Conservation (phyloP, 2,797 vertebrate species). For the Typhlichthys subterraneus region DNA sequence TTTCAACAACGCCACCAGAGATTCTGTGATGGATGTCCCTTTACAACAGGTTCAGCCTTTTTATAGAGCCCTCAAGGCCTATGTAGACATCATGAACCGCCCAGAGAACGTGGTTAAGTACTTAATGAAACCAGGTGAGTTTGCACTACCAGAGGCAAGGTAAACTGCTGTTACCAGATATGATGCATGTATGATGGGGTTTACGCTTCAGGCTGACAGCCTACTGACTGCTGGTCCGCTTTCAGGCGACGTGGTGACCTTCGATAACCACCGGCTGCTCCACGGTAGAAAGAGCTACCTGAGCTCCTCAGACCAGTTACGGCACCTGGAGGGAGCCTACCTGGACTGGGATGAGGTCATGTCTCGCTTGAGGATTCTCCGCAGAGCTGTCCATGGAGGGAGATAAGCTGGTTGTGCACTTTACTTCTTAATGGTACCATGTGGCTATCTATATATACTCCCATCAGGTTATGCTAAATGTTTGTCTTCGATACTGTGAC, state of each 20-base stretch:
- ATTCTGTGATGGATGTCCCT: conserved; percentile 87
- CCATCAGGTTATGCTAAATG: not conserved
- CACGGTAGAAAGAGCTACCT: conserved; percentile 83
- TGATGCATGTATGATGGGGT: not conserved
- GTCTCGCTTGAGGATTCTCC: conserved; percentile 87
- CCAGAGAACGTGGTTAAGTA: conserved; percentile 82
- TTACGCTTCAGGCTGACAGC: not conserved
- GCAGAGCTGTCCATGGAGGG: conserved; percentile 54
- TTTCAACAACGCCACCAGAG: conserved; percentile 93
- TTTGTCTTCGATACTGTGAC: not conserved
- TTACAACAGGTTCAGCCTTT: conserved; percentile 87
- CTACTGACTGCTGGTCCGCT: not conserved
- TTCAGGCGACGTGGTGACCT: conserved; percentile 88
- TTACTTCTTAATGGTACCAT: not conserved
- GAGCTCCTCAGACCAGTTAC: conserved; percentile 47
- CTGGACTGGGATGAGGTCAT: conserved; percentile 95
- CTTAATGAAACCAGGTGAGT: conserved; percentile 91
- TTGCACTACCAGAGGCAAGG: not conserved
- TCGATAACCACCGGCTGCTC: conserved; percentile 94
- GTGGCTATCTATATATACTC: not conserved
- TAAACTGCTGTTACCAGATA: not conserved
- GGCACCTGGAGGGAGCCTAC: conserved; percentile 91
- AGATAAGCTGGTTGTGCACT: conserved; percentile 39
- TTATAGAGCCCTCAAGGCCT: conserved; percentile 87
- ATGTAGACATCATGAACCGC: conserved; percentile 81